Evolutionary conservation across 2,888 invertebrate species (phyloP), one percentile per base, ranked within the genome.

Genomic region (Drosophila meridiana): DNA sequence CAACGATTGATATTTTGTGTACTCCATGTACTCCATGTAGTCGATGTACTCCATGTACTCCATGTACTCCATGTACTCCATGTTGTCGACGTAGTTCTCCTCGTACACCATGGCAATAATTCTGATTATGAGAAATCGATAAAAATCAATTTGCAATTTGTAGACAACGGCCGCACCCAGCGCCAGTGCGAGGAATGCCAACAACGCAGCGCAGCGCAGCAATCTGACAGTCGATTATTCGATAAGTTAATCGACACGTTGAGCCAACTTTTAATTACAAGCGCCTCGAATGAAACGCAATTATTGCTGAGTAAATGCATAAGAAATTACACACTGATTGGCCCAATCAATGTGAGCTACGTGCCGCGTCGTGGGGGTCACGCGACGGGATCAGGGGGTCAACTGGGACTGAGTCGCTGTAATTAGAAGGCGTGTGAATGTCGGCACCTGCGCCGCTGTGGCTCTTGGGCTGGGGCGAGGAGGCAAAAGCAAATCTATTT

Each of bases 141-240:
- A 90, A 90, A 86, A 87, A 87, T 90, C 90, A 87, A 87, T 89
- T 87, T 82, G 81, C 86, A 85, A 85, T 87, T 89, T 89, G 87
- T 79, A 76, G 83, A 80, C 87, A 79, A 65, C 53, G 45, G 65
- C 71, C 83, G 77, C 87, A 76, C 84, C 84, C 82, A 78, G 20
- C 9, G 60, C 13, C 48, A 32, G 20, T 20, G 0, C 30, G 42
- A 28, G 36, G 47, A 47, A 59, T 47, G 36, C 42, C 61, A 61
- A 48, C 30, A 26, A 13, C 42, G 4, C 45, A 53, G 40, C 42
- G 4, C 45, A 53, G 40, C 20, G 20, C 20, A 1, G 20, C 48
- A 50, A 68, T 47, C 38, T 30, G 43, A 32, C 53, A 58, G 28
- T 63, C 56, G 42, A 71, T 77, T 70, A 76, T 74, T 87, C 78